These are phyloP conservation scores for Caenorhabditis remanei DNA, from an alignment of 1,140 invertebrate genomes.

Conservation along the genomic window DNA sequence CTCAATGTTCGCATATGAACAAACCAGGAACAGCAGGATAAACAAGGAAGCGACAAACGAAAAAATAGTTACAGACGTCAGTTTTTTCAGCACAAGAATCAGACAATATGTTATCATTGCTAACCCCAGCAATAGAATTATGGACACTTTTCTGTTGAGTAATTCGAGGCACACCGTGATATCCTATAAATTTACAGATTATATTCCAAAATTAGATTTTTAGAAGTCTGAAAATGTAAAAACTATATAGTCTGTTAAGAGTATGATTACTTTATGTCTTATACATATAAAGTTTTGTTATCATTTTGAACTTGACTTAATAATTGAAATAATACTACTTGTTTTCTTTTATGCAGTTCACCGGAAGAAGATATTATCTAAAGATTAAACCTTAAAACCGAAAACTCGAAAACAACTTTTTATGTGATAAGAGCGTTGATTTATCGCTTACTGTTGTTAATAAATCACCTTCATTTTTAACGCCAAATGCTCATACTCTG, in stretches of 20 bases:
- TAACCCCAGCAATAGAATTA: not conserved
- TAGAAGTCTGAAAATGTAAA: not conserved
- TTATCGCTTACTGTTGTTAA: not conserved
- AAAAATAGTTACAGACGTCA: conserved; percentile 4
- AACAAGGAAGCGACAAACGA: not conserved
- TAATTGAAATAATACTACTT: too few relatives aligned
- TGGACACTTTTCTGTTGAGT: conserved; percentile 2
- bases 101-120: conserved; percentile 35
- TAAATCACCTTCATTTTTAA: conserved; percentile 26
- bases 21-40: not conserved
- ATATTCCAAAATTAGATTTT: not conserved
- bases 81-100: conserved; percentile 1
- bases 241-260: too few relatives aligned
- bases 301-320: too few relatives aligned
- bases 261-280: too few relatives aligned
- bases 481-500: conserved; percentile 48
- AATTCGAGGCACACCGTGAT: not conserved
- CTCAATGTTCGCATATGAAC: not conserved
- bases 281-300: too few relatives aligned
- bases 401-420: too few relatives aligned
- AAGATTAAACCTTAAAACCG: too few relatives aligned
- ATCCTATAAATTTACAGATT: conserved; percentile 8
- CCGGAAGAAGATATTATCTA: too few relatives aligned
- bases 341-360: too few relatives aligned
- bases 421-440: too few relatives aligned